Conservation (phyloP, 2,888 invertebrate genomes). For the Leucozona laternaria region DNA sequence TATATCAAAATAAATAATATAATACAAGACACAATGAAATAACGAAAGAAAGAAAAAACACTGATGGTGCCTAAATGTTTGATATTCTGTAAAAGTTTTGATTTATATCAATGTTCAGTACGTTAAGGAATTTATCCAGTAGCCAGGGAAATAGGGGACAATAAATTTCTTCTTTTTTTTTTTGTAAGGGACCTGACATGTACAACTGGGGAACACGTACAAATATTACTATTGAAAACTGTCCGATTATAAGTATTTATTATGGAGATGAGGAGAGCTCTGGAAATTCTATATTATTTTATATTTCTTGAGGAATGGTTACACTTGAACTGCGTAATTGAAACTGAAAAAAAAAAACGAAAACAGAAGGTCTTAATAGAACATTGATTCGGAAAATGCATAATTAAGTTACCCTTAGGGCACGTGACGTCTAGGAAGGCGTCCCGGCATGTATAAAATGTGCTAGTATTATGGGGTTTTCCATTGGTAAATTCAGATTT, state of each 20-base stretch:
- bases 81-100: slow-evolving; percentile 72
- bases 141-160: slow-evolving; percentile 16
- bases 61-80: slow-evolving; percentile 26
- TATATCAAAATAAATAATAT: slow-evolving; percentile 14
- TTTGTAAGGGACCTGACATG: neutral
- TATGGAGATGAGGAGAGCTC: neutral
- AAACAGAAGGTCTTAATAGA: neutral
- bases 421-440: neutral
- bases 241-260: slow-evolving; percentile 30
- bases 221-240: slow-evolving; percentile 21
- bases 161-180: slow-evolving; percentile 45
- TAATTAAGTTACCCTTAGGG: neutral
- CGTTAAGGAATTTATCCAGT: slow-evolving; percentile 64
- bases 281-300: neutral
- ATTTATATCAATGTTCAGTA: slow-evolving; percentile 60
- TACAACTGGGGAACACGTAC: slow-evolving; percentile 22
- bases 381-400: neutral
- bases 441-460: no score
- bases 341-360: neutral
- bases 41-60: neutral
- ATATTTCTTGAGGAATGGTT: neutral
- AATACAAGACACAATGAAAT: neutral
- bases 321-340: neutral
- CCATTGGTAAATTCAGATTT: no score
- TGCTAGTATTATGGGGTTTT: no score